Evolutionary conservation across 2,797 vertebrate species (phyloP).

Genomic region (Serranus cabrilla): DNA sequence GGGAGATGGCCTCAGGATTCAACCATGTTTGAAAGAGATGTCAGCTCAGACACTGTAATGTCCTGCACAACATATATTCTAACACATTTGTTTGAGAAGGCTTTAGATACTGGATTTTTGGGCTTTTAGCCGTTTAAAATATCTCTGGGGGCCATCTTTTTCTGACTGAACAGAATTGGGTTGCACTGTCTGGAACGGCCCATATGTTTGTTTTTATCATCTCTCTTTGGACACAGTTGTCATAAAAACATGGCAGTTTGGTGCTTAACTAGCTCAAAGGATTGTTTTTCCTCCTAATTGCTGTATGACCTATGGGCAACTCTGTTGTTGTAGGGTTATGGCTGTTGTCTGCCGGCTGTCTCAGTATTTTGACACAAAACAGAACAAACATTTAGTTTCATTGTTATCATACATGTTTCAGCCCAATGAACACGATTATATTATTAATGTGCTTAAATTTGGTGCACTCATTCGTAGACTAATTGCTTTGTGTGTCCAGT

Average conservation of each 20-base stretch:
- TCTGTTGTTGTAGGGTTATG: background rate
- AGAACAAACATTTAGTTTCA: slow-evolving; percentile 14
- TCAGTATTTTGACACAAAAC: slow-evolving; percentile 3
- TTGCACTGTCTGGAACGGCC: background rate
- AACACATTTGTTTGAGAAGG: background rate
- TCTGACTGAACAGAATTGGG: background rate
- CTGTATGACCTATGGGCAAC: background rate
- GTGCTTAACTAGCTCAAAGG: slow-evolving; percentile 1
- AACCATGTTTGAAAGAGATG: slow-evolving; percentile 25
- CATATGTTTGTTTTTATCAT: slow-evolving; percentile 6
- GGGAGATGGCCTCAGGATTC: slow-evolving; percentile 35
- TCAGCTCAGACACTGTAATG: slow-evolving; percentile 1
- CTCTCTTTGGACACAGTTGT: background rate
- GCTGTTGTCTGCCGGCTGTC: background rate
- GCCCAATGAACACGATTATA: slow-evolving; percentile 13
- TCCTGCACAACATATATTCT: background rate
- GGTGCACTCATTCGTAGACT: slow-evolving; percentile 19
- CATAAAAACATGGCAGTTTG: slow-evolving; percentile 10
- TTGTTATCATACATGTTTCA: slow-evolving; percentile 29
- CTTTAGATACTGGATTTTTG: background rate
- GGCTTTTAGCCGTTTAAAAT: background rate
- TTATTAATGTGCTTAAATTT: slow-evolving; percentile 36
- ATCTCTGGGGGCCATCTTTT: background rate
- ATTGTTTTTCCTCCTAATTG: background rate
- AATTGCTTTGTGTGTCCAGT: slow-evolving; percentile 13